Evolutionary conservation across 2,113 vertebrate species (phyloP), one percentile per base, ranked within the genome.

Genomic region (Macquaria australasica): DNA sequence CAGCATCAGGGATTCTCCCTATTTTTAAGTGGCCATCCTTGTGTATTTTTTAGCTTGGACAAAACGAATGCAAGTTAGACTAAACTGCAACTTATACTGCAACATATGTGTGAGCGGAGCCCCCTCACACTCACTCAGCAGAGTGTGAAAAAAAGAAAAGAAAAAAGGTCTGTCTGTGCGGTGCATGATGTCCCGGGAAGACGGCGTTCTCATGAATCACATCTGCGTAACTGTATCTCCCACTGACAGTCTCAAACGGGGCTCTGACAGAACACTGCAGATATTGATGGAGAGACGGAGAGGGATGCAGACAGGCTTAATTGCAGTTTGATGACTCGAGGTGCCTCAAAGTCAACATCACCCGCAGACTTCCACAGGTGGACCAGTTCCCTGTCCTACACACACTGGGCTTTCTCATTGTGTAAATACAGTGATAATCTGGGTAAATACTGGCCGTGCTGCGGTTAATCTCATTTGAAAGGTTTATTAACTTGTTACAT

Each of bases 261-360:
- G 82, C 71, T 76, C 88, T 84, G 92, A 90, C 89, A 91, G 91
- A 88, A 86, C 78, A 6, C 67, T 63, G 87, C 90, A 91, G 88
- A 91, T 83, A 81, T 77, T 94, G 91, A 92, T 67, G 88, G 87
- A 86, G 77, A 72, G 87, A 64, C 31, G 63, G 60, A 66, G 83
- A 59, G 56, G 79, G 86, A 75, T 66, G 82, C 70, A 66, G 85
- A 84, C 82, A 45, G 37, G 76, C 85, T 80, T 91, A 91, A 94
- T 93, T 94, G 91, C 86, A 85, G 84, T 90, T 93, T 91, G 93
- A 93, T 89, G 92, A 91, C 84, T 87, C 8, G 43, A 83, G 79
- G 85, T 88, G 85, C 37, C 87, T 92, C 66, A 85, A 85, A 90
- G 80, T 89, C 89, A 92, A 92, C 89, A 91, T 89, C 71, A 64